These are phyloP conservation scores for Puma concolor DNA, from an alignment of 2,113 vertebrate genomes.

Conservation along the genomic window DNA sequence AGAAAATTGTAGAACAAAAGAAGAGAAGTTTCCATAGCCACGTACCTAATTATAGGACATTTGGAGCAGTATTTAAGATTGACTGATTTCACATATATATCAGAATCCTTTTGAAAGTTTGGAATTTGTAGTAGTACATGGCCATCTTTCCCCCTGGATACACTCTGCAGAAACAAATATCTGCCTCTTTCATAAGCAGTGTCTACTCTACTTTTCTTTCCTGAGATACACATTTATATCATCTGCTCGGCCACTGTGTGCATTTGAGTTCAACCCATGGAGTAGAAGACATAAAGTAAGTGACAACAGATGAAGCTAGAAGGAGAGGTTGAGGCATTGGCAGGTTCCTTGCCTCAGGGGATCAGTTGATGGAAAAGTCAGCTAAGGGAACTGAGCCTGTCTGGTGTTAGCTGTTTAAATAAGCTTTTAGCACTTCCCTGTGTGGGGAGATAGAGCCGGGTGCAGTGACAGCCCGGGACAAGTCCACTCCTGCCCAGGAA, in stretches of 20 bases:
- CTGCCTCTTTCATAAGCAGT: neutral
- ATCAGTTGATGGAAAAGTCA: neutral
- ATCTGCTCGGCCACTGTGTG: neutral
- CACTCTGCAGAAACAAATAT: neutral
- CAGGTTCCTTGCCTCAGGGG: neutral
- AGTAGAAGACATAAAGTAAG: neutral
- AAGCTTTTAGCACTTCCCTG: constrained; percentile 14
- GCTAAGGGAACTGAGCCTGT: neutral
- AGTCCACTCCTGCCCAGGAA: neutral
- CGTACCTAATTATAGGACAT: neutral
- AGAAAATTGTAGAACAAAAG: neutral
- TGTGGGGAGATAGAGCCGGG: neutral
- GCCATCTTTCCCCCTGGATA: neutral
- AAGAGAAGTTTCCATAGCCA: neutral
- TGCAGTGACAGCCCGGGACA: neutral
- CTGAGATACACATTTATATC: fast-evolving
- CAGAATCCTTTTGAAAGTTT: neutral
- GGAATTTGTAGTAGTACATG: neutral
- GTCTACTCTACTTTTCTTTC: neutral
- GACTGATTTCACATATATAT: neutral
- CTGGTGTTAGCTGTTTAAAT: neutral
- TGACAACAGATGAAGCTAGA: neutral
- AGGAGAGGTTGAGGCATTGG: neutral
- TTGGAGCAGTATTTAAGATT: neutral
- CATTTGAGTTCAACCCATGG: neutral